These are phyloP conservation scores for Trissoscelio sp. DNA, from an alignment of 2,888 invertebrate genomes.

Conservation along the genomic window DNA sequence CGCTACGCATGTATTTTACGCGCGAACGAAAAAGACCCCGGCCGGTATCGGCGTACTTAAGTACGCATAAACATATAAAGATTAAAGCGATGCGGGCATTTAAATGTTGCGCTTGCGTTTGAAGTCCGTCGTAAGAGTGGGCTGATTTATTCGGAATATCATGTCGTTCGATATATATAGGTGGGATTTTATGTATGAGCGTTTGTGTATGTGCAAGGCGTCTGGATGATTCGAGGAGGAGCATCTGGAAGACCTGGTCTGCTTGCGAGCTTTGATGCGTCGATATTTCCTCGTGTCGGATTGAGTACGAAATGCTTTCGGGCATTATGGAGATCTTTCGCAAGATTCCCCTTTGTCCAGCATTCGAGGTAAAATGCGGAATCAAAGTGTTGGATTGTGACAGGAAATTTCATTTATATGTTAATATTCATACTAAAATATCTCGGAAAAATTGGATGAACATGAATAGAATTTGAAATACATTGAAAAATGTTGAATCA, in stretches of 20 bases:
- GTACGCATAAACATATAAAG: conserved; percentile 29
- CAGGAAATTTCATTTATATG: conserved; percentile 37
- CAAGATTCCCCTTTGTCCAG: neutral
- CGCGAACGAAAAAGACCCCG: conserved; percentile 28
- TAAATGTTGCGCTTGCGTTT: conserved; percentile 39
- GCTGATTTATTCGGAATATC: conserved; percentile 48
- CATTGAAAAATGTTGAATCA: no score
- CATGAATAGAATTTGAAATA: neutral
- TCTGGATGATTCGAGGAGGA: conserved; percentile 56
- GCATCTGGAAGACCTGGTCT: conserved; percentile 62
- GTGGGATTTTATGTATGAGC: conserved; percentile 21
- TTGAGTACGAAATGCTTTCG: neutral
- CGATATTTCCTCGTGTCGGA: conserved; percentile 2
- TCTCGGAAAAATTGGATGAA: no score
- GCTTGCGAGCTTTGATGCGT: conserved; percentile 17
- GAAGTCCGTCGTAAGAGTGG: conserved; percentile 30
- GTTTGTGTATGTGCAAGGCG: conserved; percentile 9
- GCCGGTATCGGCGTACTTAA: conserved; percentile 11
- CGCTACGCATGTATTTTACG: conserved; percentile 40
- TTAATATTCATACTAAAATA: conserved; percentile 9
- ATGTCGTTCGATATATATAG: conserved; percentile 20
- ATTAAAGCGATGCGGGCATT: conserved; percentile 41
- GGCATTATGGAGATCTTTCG: neutral
- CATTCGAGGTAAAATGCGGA: neutral
- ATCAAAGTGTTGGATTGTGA: conserved; percentile 10